Base-by-base conservation (phyloP, 2,113 vertebrate genomes). In the Gopherus flavomarginatus region DNA sequence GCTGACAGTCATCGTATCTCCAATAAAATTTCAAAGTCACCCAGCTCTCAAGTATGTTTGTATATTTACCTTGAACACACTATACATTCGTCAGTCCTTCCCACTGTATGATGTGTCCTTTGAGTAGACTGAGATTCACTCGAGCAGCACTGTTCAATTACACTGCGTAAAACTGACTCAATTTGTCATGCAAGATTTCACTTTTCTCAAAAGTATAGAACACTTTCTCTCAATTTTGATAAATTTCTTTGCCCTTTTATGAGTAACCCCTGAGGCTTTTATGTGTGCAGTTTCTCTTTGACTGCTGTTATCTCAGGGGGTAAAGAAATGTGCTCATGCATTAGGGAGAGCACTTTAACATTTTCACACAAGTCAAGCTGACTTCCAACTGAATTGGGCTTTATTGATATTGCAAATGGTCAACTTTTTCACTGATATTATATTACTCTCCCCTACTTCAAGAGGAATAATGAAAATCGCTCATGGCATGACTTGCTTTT, bases 241-340 rank as follows among this genome's bases (percentile, higher is more conserved):
- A 27, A 96, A 97, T 96, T 93, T 88, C 94, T 77, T 90, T 97
- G 94, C 94, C 91, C 95, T 97, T 97, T 97, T 54, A 56, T 19
- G 59, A 96, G 79, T 21, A 95, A 80, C 65, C 90, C 84, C 69
- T 42, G 90, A 91, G 93, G 79, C 53, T 88, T 87, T 81, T 62
- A 53, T 21, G 3, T 77, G 87, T 77, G 81, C 59, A 87, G 24
- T 72, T 96, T 95, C 90, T 85, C 87, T 94, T 49, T 65, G 72
- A 26, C 86, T 94, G 90, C 90, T 94, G 83, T 72, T 88, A 88
- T 81, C 91, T 95, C 54, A 1, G 19, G 54, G 81, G 88, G 29
- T 5, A 88, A 65, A 83, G 88, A 91, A 92, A 88, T 27, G 3
- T 92, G 57, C n/a, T 80, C 91, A 62, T 31, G 88, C 53, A 85